Conservation (phyloP, 2,888 invertebrate genomes). For the Drosophila fungiperda region DNA sequence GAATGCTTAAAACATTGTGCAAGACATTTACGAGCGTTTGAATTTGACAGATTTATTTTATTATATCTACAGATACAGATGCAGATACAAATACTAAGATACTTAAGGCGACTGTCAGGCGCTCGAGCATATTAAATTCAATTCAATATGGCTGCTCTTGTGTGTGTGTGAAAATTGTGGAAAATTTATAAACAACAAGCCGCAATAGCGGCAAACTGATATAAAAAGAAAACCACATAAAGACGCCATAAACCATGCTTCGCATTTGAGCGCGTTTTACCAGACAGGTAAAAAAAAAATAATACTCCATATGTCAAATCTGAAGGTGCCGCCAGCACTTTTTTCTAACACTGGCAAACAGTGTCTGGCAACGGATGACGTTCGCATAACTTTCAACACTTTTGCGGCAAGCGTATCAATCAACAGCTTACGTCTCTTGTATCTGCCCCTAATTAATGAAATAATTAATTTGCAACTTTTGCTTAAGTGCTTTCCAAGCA, state of each 20-base stretch:
- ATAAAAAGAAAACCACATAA: constrained; percentile 58
- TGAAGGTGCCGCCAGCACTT: neutral
- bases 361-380: constrained; percentile 10
- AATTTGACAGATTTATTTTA: constrained; percentile 79
- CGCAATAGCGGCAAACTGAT: constrained; percentile 48
- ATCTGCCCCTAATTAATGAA: constrained; percentile 72
- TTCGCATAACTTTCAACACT: constrained; percentile 47
- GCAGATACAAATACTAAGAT: constrained; percentile 16
- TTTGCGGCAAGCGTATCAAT: constrained; percentile 66
- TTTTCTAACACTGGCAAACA: constrained; percentile 10
- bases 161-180: constrained; percentile 16
- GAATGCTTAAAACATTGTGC: constrained; percentile 33
- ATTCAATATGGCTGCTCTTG: constrained; percentile 20
- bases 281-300: constrained; percentile 20
- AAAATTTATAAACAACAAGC: constrained; percentile 72
- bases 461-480: constrained; percentile 77
- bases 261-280: constrained; percentile 59
- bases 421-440: constrained; percentile 55
- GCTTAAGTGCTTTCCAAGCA: constrained; percentile 67
- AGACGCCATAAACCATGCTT: constrained; percentile 66
- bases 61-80: constrained; percentile 62
- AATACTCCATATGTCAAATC: constrained; percentile 17
- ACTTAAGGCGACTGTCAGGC: constrained; percentile 53
- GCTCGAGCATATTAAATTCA: constrained; percentile 62
- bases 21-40: constrained; percentile 77